Evolutionary conservation across 2,113 vertebrate species (phyloP).

Genomic region (Sigmodon hispidus): DNA sequence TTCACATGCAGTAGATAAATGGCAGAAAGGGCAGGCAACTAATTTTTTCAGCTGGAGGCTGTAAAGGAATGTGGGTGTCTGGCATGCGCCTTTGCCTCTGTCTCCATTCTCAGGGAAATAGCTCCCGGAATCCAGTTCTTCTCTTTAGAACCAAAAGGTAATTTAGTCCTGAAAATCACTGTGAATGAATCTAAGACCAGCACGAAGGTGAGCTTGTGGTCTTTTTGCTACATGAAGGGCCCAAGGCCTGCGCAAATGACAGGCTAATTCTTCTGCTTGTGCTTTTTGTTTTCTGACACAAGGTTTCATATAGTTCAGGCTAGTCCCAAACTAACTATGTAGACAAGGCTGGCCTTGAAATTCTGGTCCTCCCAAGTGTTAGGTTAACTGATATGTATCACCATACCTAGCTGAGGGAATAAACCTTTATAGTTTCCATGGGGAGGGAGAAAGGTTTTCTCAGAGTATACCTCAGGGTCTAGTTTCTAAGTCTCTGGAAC

Average conservation of each 20-base stretch:
- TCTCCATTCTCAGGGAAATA: constrained; percentile 60
- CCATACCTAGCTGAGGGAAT: not conserved
- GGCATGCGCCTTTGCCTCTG: constrained; percentile 42
- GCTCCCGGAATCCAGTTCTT: constrained; percentile 23
- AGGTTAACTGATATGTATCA: not conserved
- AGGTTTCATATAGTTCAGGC: not conserved
- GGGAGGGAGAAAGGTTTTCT: not conserved
- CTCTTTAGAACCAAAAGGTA: constrained; percentile 37
- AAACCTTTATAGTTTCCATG: not conserved
- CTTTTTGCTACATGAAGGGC: not conserved
- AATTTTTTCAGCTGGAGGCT: constrained; percentile 81
- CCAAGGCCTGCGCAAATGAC: not conserved
- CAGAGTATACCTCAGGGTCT: not conserved
- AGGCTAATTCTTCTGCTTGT: not conserved
- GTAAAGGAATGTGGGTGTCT: constrained; percentile 74
- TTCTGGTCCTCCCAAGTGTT: not conserved
- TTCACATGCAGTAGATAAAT: constrained; percentile 65
- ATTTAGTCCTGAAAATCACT: not conserved
- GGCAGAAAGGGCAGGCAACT: constrained; percentile 68
- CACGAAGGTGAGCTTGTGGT: not conserved
- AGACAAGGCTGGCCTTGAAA: not conserved
- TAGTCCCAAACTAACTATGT: not conserved
- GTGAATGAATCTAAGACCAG: not conserved
- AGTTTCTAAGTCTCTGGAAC: not conserved
- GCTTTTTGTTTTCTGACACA: not conserved